Conservation (phyloP, 2,797 vertebrate species). For the Phalanger gymnotis region DNA sequence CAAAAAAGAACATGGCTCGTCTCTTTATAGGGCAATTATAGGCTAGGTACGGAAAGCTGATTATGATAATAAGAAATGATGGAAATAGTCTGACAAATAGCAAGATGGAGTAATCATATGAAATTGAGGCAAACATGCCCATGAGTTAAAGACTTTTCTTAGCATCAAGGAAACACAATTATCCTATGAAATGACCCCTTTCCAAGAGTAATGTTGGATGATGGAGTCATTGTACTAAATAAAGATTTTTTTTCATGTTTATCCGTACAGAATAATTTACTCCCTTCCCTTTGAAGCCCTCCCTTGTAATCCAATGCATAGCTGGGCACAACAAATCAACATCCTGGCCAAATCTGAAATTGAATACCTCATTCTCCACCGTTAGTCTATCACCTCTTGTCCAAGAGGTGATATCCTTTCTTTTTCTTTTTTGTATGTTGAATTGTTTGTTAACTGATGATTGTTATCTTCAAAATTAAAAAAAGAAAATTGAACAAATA, state of each 20-base stretch:
- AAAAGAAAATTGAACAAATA: background rate
- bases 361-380: background rate
- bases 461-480: background rate
- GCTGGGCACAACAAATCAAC: background rate
- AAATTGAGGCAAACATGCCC: background rate
- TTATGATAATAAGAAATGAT: background rate
- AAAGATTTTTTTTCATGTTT: background rate
- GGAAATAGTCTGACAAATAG: background rate
- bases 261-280: background rate
- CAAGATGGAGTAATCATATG: background rate
- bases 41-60: background rate
- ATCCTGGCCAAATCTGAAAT: background rate
- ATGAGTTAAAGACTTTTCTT: background rate
- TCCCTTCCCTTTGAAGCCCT: background rate
- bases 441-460: background rate
- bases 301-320: background rate
- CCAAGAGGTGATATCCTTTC: background rate
- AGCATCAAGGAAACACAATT: background rate
- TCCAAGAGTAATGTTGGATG: background rate
- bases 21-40: background rate
- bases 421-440: background rate
- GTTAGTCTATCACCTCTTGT: background rate
- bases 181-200: background rate
- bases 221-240: background rate
- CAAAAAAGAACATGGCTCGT: background rate